Evolutionary conservation across 2,888 invertebrate genomes (phyloP).

Genomic region (Notodonta ziczac): DNA sequence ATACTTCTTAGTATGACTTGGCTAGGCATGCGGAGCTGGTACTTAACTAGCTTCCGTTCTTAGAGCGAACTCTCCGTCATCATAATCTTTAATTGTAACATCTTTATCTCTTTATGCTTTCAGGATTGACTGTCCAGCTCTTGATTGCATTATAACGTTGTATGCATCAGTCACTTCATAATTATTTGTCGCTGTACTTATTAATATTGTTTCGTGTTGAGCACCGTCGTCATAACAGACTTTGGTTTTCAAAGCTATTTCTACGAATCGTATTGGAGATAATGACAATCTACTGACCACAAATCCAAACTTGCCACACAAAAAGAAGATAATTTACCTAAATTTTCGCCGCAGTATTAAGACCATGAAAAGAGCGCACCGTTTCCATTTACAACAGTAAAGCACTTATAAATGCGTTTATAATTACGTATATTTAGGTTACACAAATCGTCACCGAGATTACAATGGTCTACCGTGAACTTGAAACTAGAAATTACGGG

Average conservation of each 20-base stretch:
- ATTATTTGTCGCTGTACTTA: too few species aligned
- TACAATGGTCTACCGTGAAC: constrained; percentile 13
- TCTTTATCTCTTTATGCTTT: too few species aligned
- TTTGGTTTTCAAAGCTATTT: not conserved
- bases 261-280: not conserved
- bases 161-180: too few species aligned
- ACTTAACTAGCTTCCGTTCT: too few species aligned
- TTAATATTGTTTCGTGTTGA: too few species aligned
- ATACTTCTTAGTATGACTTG: too few species aligned
- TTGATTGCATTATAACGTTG: too few species aligned
- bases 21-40: too few species aligned
- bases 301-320: not conserved
- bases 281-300: not conserved
- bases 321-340: constrained; percentile 3
- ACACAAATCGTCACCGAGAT: constrained; percentile 5
- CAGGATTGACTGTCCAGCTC: too few species aligned
- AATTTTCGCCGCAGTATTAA: constrained; percentile 2
- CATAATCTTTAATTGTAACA: too few species aligned
- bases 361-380: constrained; percentile 1
- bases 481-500: constrained; percentile 9
- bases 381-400: constrained; percentile 3
- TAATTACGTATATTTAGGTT: constrained; percentile 5
- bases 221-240: too few species aligned
- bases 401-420: constrained; percentile 7
- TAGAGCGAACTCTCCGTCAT: too few species aligned